Conservation (phyloP, 2,113 vertebrate species). For the Ploceus nigricollis region DNA sequence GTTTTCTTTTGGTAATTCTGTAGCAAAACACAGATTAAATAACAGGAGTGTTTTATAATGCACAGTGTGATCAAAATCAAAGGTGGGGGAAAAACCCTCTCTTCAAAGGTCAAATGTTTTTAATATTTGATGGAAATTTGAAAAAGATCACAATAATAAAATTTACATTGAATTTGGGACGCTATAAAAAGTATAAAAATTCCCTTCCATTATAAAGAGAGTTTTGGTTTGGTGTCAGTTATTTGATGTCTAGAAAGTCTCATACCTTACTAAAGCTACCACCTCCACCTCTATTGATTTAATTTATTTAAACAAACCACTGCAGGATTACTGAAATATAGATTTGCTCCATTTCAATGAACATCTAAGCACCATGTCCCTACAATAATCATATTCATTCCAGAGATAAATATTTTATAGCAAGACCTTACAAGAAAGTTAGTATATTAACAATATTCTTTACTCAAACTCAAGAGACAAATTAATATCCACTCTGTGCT, state of each 20-base stretch:
- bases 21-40: background rate
- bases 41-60: background rate
- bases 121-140: background rate
- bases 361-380: background rate
- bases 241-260: background rate
- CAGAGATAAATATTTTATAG: conserved; percentile 17
- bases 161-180: background rate
- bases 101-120: background rate
- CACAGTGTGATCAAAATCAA: background rate
- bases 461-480: conserved; percentile 32
- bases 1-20: background rate
- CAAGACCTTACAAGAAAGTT: background rate
- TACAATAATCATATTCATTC: background rate
- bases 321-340: background rate
- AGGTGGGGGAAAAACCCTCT: background rate
- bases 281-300: background rate
- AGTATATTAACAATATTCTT: background rate
- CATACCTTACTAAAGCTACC: background rate
- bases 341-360: background rate
- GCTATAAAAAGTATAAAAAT: background rate
- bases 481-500: conserved; percentile 16
- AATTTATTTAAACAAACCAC: background rate
- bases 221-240: background rate
- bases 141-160: background rate
- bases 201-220: background rate